phyloP scores from a whole-genome alignment of 2,797 vertebrate species.

The Phrynocephalus forsythii region DNA sequence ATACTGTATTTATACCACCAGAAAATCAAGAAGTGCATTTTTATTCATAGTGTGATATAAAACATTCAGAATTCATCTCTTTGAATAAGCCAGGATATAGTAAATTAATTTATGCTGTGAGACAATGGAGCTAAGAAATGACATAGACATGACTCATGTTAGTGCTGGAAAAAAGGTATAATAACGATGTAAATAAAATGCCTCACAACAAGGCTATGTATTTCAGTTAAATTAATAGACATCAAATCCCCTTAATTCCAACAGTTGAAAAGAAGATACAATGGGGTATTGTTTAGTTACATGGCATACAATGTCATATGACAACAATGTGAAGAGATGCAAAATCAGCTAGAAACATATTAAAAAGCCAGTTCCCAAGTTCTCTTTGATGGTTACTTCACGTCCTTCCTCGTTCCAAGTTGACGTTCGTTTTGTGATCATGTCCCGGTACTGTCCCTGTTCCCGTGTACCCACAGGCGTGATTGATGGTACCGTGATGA shows the following conservation, averaged over 20 bases:
- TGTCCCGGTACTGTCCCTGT: no score
- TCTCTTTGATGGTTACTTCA: background rate
- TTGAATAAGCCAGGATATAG: background rate
- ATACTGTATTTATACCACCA: background rate
- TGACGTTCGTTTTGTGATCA: no score
- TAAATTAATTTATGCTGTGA: background rate
- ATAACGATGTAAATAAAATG: background rate
- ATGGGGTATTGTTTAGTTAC: background rate
- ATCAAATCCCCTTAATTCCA: constrained; percentile 13
- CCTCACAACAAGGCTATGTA: constrained; percentile 2
- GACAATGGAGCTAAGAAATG: constrained; percentile 7
- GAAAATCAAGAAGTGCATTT: constrained; percentile 19
- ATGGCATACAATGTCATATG: constrained; percentile 16
- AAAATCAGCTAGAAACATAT: background rate
- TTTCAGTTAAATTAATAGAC: constrained; percentile 36
- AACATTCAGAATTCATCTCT: background rate
- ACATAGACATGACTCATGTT: background rate
- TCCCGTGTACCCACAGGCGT: no score
- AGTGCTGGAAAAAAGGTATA: constrained; percentile 23
- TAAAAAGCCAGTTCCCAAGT: background rate
- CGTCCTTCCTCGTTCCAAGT: no score
- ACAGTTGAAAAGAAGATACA: constrained; percentile 18
- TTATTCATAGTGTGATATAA: background rate
- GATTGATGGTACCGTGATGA: no score
- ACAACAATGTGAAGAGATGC: background rate